phyloP scores from a whole-genome alignment of 2,113 vertebrate species.

The Agapornis roseicollis region DNA sequence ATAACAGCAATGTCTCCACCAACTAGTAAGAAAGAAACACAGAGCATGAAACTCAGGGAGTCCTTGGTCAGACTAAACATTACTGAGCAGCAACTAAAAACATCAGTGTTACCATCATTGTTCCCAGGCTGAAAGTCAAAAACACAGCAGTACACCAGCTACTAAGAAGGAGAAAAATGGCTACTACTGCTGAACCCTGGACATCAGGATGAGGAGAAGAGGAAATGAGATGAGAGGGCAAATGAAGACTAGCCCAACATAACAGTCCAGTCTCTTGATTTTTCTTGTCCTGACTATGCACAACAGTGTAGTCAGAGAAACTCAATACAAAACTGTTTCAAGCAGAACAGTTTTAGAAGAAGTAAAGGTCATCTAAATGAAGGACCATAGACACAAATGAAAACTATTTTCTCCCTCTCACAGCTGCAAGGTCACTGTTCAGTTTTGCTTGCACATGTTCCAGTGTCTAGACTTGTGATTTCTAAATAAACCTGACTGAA shows the following conservation, averaged over 20 bases:
- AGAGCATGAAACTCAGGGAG: too few relatives aligned
- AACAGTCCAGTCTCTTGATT: not conserved
- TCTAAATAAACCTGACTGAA: not conserved
- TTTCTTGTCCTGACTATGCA: not conserved
- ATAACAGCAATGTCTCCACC: too few relatives aligned
- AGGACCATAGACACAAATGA: not conserved
- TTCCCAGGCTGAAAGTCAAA: too few relatives aligned
- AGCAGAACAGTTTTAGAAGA: not conserved
- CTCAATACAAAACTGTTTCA: not conserved
- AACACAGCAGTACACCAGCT: too few relatives aligned
- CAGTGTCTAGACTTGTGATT: not conserved
- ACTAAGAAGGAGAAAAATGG: too few relatives aligned
- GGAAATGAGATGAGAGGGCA: not conserved
- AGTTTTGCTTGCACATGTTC: not conserved
- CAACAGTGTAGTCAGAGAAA: not conserved
- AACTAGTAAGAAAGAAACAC: too few relatives aligned
- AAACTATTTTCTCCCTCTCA: not conserved
- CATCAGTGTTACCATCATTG: too few relatives aligned
- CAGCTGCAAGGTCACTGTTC: not conserved
- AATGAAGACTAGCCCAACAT: not conserved
- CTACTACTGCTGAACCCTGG: too few relatives aligned
- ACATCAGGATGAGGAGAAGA: not conserved
- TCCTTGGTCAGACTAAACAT: too few relatives aligned
- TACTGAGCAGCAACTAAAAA: too few relatives aligned
- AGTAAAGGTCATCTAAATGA: not conserved